Evolutionary conservation across 2,797 vertebrate genomes (phyloP), one percentile per base, ranked within the genome.

Genomic region (Champsocephalus esox): DNA sequence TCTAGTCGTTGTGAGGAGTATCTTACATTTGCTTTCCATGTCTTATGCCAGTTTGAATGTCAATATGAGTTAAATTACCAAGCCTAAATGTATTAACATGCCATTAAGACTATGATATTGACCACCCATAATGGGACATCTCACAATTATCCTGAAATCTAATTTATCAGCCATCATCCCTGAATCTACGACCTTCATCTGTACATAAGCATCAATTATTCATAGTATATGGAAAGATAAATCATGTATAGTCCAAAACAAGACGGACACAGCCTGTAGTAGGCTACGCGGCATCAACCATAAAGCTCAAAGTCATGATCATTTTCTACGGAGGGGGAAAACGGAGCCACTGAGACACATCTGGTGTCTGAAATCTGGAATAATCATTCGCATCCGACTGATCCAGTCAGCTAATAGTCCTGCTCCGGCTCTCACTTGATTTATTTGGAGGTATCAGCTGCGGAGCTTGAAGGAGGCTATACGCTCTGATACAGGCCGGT

Each of bases 391-490:
- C 90, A 87, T 86, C 64, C 66, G 73, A 89, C 83, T 90, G 90
- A 78, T 72, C 66, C 81, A 77, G 87, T 43, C 78, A 84, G 59
- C 50, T 84, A 82, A 85, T 43, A 78, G 71, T 60, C 44, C 75
- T 56, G 76, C 76, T 79, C 57, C 41, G 49, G 50, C 75, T 71
- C 75, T 32, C 50, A 50, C 75, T 79, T 67, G 70, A 61, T 88
- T 71, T 55, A 70, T 88, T 65, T 70, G 3, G 72, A 75, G 87
- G 87, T 64, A 87, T 88, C 93, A 92, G 92, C 90, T 93, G 91
- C 82, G 41, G 80, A 70, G 81, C 74, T 63, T 48, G 86, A 73
- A 52, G 80, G 43, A 77, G 66, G 83, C 66, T 28, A 2, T 77
- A 52, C 62, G 87, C 21, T 85, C 85, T 11, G 89, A 82, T 82